These are phyloP conservation scores for Melanargia galathea DNA, from an alignment of 2,888 invertebrate species.

Conservation along the genomic window DNA sequence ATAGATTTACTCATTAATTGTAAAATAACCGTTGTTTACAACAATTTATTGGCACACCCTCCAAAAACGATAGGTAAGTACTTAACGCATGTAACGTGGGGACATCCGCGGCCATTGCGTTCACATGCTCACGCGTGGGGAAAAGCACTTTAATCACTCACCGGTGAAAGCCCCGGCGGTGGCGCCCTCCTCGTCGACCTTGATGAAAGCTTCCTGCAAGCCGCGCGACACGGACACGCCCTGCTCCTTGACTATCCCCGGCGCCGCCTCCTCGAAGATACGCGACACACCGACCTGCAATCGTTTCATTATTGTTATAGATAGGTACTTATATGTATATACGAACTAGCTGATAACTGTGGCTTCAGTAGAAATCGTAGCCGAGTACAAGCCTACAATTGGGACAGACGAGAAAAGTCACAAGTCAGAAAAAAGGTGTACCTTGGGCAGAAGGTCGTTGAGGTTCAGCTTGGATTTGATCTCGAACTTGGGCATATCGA, in stretches of 20 bases:
- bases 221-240: conserved; percentile 81
- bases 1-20: too few relatives aligned
- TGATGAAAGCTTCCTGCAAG: conserved; percentile 90
- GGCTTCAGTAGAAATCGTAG: too few relatives aligned
- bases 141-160: conserved; percentile 33
- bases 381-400: too few relatives aligned
- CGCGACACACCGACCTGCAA: conserved; percentile 53
- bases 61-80: too few relatives aligned
- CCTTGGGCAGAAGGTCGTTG: conserved; percentile 56
- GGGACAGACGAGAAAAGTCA: not conserved
- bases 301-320: too few relatives aligned
- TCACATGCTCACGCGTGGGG: too few relatives aligned
- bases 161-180: conserved; percentile 90
- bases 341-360: too few relatives aligned
- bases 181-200: conserved; percentile 91
- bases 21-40: too few relatives aligned
- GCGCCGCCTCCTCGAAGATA: conserved; percentile 50
- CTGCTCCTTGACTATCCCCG: conserved; percentile 48
- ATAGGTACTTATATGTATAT: too few relatives aligned
- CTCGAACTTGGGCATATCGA: conserved; percentile 60
- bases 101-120: too few relatives aligned
- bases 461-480: conserved; percentile 52
- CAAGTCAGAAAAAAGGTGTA: conserved; percentile 29
- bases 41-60: too few relatives aligned
- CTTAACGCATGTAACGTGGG: too few relatives aligned